Percentiles rank a stretch among this genome's conserved stretches.
Conservation (phyloP, 2,888 invertebrate genomes). For the Diaphora mendica region DNA sequence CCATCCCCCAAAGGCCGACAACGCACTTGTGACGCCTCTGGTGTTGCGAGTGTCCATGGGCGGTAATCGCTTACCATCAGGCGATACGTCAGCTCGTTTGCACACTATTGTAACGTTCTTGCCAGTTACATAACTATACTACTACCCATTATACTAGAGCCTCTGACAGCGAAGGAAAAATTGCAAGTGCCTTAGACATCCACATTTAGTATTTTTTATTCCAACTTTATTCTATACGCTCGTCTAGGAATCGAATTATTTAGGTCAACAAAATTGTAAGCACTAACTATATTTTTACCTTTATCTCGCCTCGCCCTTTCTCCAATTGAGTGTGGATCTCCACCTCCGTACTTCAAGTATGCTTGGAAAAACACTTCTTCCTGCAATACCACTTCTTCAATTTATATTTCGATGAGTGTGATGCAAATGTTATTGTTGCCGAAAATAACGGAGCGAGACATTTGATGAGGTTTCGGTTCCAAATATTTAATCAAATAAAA, state of each 20-base stretch:
- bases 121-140: too few relatives aligned
- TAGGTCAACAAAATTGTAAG: background rate
- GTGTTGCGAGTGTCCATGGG: too few relatives aligned
- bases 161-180: background rate
- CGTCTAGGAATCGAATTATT: background rate
- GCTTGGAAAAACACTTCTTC: background rate
- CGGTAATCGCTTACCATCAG: too few relatives aligned
- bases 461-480: background rate
- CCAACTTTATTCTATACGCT: background rate
- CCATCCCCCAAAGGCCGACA: too few relatives aligned
- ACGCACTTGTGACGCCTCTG: too few relatives aligned
- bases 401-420: constrained; percentile 1
- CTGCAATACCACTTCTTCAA: background rate
- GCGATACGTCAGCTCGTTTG: too few relatives aligned
- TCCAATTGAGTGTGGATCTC: background rate
- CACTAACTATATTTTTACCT: background rate
- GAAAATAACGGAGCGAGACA: background rate
- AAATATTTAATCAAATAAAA: background rate
- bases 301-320: background rate
- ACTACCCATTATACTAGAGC: too few relatives aligned
- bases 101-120: too few relatives aligned
- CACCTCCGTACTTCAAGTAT: background rate
- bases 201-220: background rate
- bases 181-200: background rate
- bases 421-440: background rate